Evolutionary conservation across 2,113 vertebrate genomes (phyloP).

Genomic region (Tenebrosternarchus preto): DNA sequence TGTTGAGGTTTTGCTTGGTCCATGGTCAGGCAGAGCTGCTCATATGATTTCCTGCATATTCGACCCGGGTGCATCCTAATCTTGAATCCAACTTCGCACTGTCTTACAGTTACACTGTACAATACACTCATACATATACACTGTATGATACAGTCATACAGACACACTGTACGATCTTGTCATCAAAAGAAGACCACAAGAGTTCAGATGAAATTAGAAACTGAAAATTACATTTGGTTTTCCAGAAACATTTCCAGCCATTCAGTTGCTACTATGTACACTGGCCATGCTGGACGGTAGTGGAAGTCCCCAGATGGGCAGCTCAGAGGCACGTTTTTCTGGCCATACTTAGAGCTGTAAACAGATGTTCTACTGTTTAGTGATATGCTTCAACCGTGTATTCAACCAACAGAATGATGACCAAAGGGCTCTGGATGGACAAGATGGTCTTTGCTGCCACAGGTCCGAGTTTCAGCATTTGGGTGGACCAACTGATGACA

Average conservation of each 20-base stretch:
- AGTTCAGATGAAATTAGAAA: not conserved
- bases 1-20: constrained; percentile 25
- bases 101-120: no score
- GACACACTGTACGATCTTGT: constrained; percentile 14
- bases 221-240: not conserved
- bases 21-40: constrained; percentile 19
- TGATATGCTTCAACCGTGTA: not conserved
- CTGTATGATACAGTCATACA: constrained; percentile 4
- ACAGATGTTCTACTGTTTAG: not conserved
- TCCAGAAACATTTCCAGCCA: not conserved
- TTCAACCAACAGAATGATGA: constrained; percentile 9
- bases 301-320: not conserved
- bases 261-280: not conserved
- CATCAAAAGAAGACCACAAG: not conserved
- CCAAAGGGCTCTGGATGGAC: not conserved
- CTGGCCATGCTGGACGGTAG: not conserved
- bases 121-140: no score
- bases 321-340: constrained; percentile 27
- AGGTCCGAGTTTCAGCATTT: no score
- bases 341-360: constrained; percentile 16
- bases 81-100: not conserved
- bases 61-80: constrained; percentile 14
- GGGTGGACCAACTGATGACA: constrained; percentile 11
- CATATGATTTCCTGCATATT: constrained; percentile 13
- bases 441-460: not conserved